Conservation (phyloP, 2,888 invertebrate genomes). For the Mythimna lalbum region DNA sequence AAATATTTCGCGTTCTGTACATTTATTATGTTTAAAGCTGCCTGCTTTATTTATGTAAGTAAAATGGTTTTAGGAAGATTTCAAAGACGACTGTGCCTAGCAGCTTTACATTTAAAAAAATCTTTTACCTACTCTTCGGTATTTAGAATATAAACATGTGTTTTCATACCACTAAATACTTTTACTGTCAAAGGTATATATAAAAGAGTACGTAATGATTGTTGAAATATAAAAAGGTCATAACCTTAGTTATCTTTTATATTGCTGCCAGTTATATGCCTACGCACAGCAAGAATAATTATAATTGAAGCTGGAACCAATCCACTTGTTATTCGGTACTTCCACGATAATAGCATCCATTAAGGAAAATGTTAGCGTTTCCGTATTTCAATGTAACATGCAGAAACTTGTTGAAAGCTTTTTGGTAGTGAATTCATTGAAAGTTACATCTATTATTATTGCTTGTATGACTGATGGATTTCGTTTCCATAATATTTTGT, state of each 20-base stretch:
- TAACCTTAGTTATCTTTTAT: slow-evolving; percentile 47
- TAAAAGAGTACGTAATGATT: slow-evolving; percentile 45
- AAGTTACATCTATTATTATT: slow-evolving; percentile 4
- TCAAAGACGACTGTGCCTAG: not conserved
- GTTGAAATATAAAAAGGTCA: slow-evolving; percentile 51
- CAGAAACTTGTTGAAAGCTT: slow-evolving; percentile 51
- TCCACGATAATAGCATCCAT: slow-evolving; percentile 63
- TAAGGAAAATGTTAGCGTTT: slow-evolving; percentile 51
- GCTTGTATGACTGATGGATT: not conserved
- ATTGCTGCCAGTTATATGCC: slow-evolving; percentile 45
- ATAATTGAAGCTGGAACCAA: slow-evolving; percentile 66
- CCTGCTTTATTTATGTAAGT: slow-evolving; percentile 13
- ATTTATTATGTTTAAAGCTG: slow-evolving; percentile 11
- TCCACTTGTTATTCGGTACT: slow-evolving; percentile 67
- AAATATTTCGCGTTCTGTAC: slow-evolving; percentile 14
- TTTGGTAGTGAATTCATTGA: slow-evolving; percentile 14
- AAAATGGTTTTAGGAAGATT: not conserved
- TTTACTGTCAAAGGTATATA: slow-evolving; percentile 21
- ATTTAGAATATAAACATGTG: slow-evolving; percentile 4
- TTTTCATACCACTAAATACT: slow-evolving; percentile 15
- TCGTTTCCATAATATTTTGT: not conserved
- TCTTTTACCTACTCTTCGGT: not conserved
- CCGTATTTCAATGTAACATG: slow-evolving; percentile 37
- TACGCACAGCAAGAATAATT: slow-evolving; percentile 53
- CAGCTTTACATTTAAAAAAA: not conserved